Percentiles rank a stretch among this genome's conserved stretches.
These are phyloP conservation scores for Chloroceryle aenea DNA, from an alignment of 2,113 vertebrate species.

Conservation along the genomic window DNA sequence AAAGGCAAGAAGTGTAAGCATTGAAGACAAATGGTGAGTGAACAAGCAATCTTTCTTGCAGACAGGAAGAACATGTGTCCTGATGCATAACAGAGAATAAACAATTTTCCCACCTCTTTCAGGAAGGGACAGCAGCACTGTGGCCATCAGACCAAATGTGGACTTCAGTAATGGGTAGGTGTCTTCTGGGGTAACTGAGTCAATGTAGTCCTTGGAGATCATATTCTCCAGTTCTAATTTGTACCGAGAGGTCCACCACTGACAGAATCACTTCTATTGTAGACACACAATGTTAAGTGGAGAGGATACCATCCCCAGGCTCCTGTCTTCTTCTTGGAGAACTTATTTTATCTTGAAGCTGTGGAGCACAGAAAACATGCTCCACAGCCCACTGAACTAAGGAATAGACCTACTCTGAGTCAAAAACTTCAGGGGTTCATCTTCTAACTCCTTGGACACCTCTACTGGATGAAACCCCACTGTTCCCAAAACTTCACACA, in stretches of 20 bases:
- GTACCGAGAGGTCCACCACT: background rate
- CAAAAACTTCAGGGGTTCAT: background rate
- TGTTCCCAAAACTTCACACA: background rate
- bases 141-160: background rate
- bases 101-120: background rate
- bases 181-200: background rate
- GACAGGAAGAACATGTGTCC: background rate
- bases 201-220: background rate
- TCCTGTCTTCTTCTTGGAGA: background rate
- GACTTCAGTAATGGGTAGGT: background rate
- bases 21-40: background rate
- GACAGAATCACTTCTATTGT: background rate
- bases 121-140: background rate
- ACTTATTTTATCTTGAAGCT: background rate
- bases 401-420: background rate
- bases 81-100: background rate
- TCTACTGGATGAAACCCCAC: background rate
- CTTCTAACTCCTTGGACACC: background rate
- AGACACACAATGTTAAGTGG: accelerated
- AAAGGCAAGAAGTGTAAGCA: background rate
- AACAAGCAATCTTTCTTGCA: background rate
- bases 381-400: background rate
- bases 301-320: background rate
- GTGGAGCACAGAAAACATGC: background rate
- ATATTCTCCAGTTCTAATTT: background rate